Percentiles rank a stretch among this genome's conserved stretches.
Evolutionary conservation across 1,140 invertebrate species (phyloP).

Genomic region (Monochamus saltuarius): DNA sequence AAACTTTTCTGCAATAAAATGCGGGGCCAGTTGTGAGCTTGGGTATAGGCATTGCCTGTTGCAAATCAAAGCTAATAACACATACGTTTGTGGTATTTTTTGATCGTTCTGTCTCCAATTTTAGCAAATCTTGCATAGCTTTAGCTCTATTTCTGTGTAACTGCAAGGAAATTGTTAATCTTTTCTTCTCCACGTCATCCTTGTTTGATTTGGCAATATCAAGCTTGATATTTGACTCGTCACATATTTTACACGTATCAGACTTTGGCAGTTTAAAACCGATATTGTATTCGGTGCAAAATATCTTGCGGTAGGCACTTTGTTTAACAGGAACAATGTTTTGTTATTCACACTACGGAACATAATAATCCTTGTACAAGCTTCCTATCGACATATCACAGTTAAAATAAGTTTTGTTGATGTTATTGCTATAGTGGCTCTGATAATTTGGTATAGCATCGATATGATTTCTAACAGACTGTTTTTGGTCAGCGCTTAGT

Average conservation of each 20-base stretch:
- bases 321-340: slow-evolving; percentile 11
- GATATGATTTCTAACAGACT: too few relatives aligned
- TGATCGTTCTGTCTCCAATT: too few relatives aligned
- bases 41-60: slow-evolving; percentile 9
- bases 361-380: slow-evolving; percentile 9
- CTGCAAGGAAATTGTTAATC: not conserved
- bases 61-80: slow-evolving; percentile 4
- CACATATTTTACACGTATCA: too few relatives aligned
- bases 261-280: too few relatives aligned
- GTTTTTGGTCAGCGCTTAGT: too few relatives aligned
- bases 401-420: not conserved
- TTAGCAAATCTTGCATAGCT: not conserved
- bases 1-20: slow-evolving; percentile 21
- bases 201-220: too few relatives aligned
- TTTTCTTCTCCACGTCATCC: not conserved
- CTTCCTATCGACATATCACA: not conserved
- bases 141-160: not conserved
- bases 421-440: too few relatives aligned
- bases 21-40: slow-evolving; percentile 19
- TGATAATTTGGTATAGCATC: too few relatives aligned
- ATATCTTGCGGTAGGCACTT: slow-evolving; percentile 4
- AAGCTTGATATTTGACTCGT: too few relatives aligned
- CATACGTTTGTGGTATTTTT: too few relatives aligned
- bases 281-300: not conserved
- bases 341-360: slow-evolving; percentile 6